Evolutionary conservation across 2,888 invertebrate genomes (phyloP), one percentile per base, ranked within the genome.

Genomic region (Euzetes globulus): DNA sequence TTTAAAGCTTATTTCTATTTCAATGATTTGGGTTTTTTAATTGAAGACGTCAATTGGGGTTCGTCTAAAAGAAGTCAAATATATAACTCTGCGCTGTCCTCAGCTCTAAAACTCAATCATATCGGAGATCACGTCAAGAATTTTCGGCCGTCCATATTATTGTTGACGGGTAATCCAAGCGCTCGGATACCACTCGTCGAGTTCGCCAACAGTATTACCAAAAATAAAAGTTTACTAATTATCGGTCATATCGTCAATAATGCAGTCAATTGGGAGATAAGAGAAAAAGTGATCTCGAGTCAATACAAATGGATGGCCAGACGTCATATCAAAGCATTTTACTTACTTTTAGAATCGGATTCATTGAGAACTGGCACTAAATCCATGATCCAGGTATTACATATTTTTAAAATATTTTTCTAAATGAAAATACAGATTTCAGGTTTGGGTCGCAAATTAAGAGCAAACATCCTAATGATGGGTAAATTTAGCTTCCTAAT

Each of bases 111-210:
- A 79, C 85, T 99, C 77, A 91, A 91, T 80, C 88, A 90, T 63
- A 91, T 93, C 0, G 91, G 91, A 33, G 97, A 97, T 80, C 98
- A 99, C 82, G 96, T 98, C 22, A 98, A 98, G 84, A 98, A 97
- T 85, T 98, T 94, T 84, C 89, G 92, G 82, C 98, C 98, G 0
- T 96, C 98, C 84, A 86, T 91, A 76, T 84, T 98, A 79, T 91
- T 95, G 47, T 85, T 98, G 50, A 87, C 90, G 1, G 97, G 96
- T 0, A 85, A 89, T 76, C 94, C 96, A 0, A 89, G 89, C 77
- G 85, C 88, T 2, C 86, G 98, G 45, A 95, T 96, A 0, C 91
- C 94, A 0, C 85, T 99, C 0, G 86, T 97, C 0, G 96, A 97
- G 83, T 89, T 99, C 79, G 95, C 91, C 0, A 88, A 91, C 81